These are phyloP conservation scores for Callopanchax toddi DNA, from an alignment of 2,113 vertebrate species.

Conservation along the genomic window DNA sequence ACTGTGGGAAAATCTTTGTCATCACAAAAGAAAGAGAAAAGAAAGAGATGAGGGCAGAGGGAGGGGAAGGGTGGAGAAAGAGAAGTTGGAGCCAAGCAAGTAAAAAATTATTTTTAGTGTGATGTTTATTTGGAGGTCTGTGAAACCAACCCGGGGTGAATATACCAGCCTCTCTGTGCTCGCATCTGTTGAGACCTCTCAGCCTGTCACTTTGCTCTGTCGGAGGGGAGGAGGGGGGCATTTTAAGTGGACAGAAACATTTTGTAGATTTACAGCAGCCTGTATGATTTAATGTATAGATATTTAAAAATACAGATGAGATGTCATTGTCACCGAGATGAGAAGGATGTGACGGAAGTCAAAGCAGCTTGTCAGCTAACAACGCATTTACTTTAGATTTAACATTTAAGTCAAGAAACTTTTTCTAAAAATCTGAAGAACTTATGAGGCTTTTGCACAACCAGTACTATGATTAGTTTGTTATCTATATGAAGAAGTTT, in stretches of 20 bases:
- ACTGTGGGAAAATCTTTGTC: background rate
- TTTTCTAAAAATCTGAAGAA: too few relatives aligned
- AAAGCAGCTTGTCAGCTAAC: too few relatives aligned
- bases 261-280: constrained; percentile 29
- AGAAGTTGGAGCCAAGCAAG: constrained; percentile 40
- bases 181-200: constrained; percentile 71
- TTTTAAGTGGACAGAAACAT: constrained; percentile 28
- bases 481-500: too few relatives aligned
- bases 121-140: constrained; percentile 79
- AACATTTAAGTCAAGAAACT: too few relatives aligned
- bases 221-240: constrained; percentile 19
- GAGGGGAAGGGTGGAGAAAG: background rate
- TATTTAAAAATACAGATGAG: background rate
- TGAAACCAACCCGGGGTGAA: constrained; percentile 78
- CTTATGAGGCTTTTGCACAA: too few relatives aligned
- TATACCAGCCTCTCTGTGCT: constrained; percentile 52
- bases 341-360: too few relatives aligned
- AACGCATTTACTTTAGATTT: too few relatives aligned
- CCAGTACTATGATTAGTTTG: too few relatives aligned
- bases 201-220: constrained; percentile 51
- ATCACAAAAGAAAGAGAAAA: constrained; percentile 2
- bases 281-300: background rate
- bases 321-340: too few relatives aligned
- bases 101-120: constrained; percentile 78
- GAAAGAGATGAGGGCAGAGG: background rate